phyloP scores from a whole-genome alignment of 2,113 vertebrate genomes.

The Turdus rufiventris region DNA sequence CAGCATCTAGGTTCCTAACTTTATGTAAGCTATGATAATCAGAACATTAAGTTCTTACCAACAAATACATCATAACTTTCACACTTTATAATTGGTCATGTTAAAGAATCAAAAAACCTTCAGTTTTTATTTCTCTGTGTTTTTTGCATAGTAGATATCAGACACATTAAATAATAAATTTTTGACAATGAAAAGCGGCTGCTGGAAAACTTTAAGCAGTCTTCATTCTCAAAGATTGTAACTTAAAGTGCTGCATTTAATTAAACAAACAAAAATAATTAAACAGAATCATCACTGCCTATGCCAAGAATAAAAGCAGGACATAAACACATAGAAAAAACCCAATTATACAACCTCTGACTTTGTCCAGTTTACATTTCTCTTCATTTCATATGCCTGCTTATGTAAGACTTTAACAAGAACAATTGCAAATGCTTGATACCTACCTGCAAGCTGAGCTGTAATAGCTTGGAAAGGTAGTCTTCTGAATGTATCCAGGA shows the following conservation, averaged over 20 bases:
- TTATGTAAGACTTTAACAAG: background rate
- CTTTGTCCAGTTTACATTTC: background rate
- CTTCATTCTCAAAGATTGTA: background rate
- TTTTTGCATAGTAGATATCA: background rate
- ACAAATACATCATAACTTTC: background rate
- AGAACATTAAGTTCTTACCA: background rate
- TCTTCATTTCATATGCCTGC: background rate
- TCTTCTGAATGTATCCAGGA: constrained; percentile 82
- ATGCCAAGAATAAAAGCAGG: background rate
- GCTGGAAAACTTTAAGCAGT: background rate
- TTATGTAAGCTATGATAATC: background rate
- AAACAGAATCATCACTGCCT: background rate
- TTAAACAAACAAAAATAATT: background rate
- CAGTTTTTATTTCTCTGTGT: background rate
- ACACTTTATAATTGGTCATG: background rate
- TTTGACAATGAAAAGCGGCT: background rate
- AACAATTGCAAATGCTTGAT: background rate
- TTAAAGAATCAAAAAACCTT: background rate
- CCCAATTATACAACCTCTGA: background rate
- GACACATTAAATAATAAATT: background rate
- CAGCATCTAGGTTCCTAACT: background rate
- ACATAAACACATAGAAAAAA: background rate
- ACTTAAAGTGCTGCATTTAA: background rate
- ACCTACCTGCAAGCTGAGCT: constrained; percentile 89
- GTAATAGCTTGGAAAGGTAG: constrained; percentile 90